Evolutionary conservation across 2,797 vertebrate genomes (phyloP).

Genomic region (Limosa lapponica): DNA sequence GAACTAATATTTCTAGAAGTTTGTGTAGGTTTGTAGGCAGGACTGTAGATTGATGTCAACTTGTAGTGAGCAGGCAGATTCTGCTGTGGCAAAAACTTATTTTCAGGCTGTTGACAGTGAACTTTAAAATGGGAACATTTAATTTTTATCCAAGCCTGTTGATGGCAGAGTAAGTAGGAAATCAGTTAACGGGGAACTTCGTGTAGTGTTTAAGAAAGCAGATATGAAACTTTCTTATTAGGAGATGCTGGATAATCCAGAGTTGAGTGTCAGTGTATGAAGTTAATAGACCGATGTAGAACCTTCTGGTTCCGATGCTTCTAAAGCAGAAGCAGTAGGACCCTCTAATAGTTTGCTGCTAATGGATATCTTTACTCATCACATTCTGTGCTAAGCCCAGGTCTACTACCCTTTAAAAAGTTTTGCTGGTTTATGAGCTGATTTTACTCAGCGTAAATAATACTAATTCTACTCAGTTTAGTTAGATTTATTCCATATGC

Average conservation of each 20-base stretch:
- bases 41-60: background rate
- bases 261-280: background rate
- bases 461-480: background rate
- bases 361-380: background rate
- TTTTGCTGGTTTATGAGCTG: background rate
- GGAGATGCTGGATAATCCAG: background rate
- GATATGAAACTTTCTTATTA: background rate
- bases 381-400: background rate
- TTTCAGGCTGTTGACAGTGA: conserved; percentile 12
- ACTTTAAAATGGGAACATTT: background rate
- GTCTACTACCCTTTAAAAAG: background rate
- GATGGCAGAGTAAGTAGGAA: background rate
- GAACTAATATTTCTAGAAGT: conserved; percentile 3
- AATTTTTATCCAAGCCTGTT: background rate
- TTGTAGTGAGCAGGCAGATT: background rate
- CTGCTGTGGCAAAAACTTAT: background rate
- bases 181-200: background rate
- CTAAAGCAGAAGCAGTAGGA: background rate
- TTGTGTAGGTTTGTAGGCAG: conserved; percentile 32
- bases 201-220: background rate
- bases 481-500: background rate
- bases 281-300: background rate
- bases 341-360: background rate
- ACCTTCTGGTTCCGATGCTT: background rate
- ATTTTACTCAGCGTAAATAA: background rate